A percentile compares a stretch with the other conserved stretches of the same genome.
phyloP scores from a whole-genome alignment of 2,888 invertebrate genomes.

The Mayetiola destructor region DNA sequence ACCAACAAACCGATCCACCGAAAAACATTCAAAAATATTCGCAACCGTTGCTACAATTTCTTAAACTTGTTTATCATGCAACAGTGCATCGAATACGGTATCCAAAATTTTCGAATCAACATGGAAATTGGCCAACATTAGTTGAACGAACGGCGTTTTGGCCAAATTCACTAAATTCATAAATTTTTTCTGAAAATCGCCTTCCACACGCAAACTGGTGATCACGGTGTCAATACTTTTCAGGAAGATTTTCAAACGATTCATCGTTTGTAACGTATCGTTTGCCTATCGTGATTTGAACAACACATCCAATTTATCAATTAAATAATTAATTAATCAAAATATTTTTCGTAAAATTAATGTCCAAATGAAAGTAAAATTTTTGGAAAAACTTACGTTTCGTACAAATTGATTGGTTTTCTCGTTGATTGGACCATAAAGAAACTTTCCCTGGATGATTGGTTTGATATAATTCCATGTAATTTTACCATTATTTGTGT shows the following conservation, averaged over 20 bases:
- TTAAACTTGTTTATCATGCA: constrained; percentile 33
- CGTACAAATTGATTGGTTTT: constrained; percentile 45
- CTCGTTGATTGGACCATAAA: constrained; percentile 54
- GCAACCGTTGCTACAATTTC: constrained; percentile 41
- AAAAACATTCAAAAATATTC: constrained; percentile 46
- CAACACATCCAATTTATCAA: too few species aligned
- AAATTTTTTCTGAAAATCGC: constrained; percentile 27
- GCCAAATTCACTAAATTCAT: constrained; percentile 28
- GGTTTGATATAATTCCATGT: constrained; percentile 55
- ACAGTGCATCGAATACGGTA: constrained; percentile 24
- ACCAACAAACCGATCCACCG: constrained; percentile 43
- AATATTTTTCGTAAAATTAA: too few species aligned
- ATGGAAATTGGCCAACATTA: constrained; percentile 28
- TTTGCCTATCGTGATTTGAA: too few species aligned
- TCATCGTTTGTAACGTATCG: constrained; percentile 39
- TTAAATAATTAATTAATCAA: too few species aligned
- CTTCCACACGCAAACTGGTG: constrained; percentile 28
- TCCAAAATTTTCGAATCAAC: constrained; percentile 26
- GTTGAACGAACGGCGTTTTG: constrained; percentile 28
- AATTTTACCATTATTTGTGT: constrained; percentile 49
- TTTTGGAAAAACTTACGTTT: constrained; percentile 33
- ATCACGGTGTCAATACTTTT: constrained; percentile 26
- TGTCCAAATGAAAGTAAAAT: background rate
- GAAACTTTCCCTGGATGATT: constrained; percentile 56
- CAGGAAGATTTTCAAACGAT: constrained; percentile 30